Percentiles rank a stretch among this genome's conserved stretches.
Conservation (phyloP, 2,888 invertebrate genomes). For the Pemphredon lugubris region DNA sequence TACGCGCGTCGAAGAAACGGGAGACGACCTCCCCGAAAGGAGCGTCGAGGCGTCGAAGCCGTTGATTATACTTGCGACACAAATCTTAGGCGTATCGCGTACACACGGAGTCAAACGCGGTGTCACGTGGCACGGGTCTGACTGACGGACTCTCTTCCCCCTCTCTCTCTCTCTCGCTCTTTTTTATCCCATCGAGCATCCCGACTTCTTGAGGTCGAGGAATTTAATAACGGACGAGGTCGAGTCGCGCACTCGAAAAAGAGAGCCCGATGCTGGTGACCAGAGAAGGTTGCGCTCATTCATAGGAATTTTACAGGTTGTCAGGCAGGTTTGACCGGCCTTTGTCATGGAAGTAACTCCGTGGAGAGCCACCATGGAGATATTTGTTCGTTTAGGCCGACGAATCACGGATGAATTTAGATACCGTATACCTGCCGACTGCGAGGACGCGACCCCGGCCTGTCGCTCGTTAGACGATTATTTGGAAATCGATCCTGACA, state of each 20-base stretch:
- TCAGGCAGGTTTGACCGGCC: constrained; percentile 77
- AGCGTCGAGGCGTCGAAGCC: no score
- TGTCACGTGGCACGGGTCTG: constrained; percentile 57
- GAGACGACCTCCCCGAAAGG: no score
- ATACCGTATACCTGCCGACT: constrained; percentile 43
- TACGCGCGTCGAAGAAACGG: no score
- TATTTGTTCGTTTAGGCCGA: constrained; percentile 54
- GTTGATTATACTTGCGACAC: constrained; percentile 1
- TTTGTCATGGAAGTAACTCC: constrained; percentile 72
- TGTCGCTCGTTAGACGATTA: constrained; percentile 30
- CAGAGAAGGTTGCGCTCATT: constrained; percentile 73
- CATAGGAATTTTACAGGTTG: constrained; percentile 79
- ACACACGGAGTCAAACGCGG: constrained; percentile 37
- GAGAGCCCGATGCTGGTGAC: constrained; percentile 56
- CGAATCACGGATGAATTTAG: constrained; percentile 65
- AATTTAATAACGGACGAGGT: constrained; percentile 71
- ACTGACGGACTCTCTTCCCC: no score
- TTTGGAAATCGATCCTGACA: constrained; percentile 16
- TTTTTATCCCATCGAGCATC: constrained; percentile 34
- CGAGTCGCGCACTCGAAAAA: constrained; percentile 58
- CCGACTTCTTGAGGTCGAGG: constrained; percentile 62
- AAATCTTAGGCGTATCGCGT: constrained; percentile 1
- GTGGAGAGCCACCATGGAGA: constrained; percentile 45
- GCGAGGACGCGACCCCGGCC: constrained; percentile 35
- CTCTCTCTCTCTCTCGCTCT: no score